Conservation (phyloP, 2,888 invertebrate species). For the Sympetrum striolatum region DNA sequence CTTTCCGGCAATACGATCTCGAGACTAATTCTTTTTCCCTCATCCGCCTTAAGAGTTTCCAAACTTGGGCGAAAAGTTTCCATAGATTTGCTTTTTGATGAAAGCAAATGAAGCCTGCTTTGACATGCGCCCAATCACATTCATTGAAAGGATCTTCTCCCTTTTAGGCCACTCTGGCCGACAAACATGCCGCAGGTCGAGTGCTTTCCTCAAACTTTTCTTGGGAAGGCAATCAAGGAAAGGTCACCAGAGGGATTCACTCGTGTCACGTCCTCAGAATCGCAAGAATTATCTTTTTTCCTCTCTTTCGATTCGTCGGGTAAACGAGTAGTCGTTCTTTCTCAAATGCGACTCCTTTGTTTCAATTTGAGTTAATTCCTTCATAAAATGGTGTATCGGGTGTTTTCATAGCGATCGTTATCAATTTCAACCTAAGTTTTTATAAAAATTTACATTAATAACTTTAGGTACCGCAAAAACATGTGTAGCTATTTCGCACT, state of each 20-base stretch:
- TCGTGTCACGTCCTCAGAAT: too few relatives aligned
- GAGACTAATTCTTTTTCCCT: background rate
- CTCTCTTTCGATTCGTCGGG: too few relatives aligned
- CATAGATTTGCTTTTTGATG: background rate
- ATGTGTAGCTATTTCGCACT: too few relatives aligned
- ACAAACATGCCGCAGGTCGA: background rate
- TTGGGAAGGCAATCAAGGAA: background rate
- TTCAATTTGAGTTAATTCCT: too few relatives aligned
- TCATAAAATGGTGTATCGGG: too few relatives aligned
- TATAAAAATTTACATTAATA: too few relatives aligned
- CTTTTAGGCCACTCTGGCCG: background rate
- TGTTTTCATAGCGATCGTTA: too few relatives aligned
- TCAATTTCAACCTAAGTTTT: too few relatives aligned
- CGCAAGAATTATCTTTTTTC: too few relatives aligned
- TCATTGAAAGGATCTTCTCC: background rate
- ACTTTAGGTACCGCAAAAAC: too few relatives aligned
- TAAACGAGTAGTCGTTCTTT: too few relatives aligned
- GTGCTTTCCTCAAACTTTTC: background rate
- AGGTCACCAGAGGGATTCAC: background rate
- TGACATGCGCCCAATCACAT: background rate
- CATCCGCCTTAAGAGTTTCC: background rate
- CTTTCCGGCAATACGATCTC: background rate
- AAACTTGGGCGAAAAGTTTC: background rate
- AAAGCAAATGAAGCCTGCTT: conserved; percentile 17
- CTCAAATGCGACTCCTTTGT: too few relatives aligned